Base-by-base conservation (phyloP, 2,797 vertebrate genomes). In the Pachyuromys duprasi region DNA sequence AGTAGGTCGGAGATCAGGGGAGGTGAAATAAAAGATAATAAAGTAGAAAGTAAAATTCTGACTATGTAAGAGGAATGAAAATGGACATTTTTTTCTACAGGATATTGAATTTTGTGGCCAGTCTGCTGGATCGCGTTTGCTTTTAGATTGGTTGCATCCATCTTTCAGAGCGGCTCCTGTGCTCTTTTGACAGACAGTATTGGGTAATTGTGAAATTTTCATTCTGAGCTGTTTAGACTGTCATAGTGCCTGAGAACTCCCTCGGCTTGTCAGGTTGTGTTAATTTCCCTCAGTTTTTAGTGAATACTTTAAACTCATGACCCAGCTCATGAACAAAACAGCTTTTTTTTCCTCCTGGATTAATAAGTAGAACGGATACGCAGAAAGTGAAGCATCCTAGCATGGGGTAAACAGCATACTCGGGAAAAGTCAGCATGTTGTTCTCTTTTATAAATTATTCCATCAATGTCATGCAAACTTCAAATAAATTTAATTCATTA, bases 251-350 rank as follows among this genome's bases (percentile, higher is more conserved):
- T 63, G 63, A 86, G 92, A 94, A 60, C 81, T 81, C 90, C 91
- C 53, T n/a, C 24, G 55, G 82, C 36, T 89, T 62, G 36, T 90
- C 91, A 78, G 67, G 53, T 20, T 94, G 49, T 67, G 55, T 90
- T 90, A 49, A 88, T 94, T 90, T 62, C 81, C 53, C 39, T 74
- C 62, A 55, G 72, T 95, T 89, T 89, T 90, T 55, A 80, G 31
- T 74, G 82, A 93, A n/a, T 91, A 69, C 57, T 93, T 96, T 96
- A 87, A 94, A 91, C 53, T 93, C 75, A 88, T 92, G 75, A 88
- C 70, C 82, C 36, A 87, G 91, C 62, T 94, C 70, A 20, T 49
- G n/a, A 65, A 63, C 8, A 92, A 0, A 87, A 31, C 33, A 89
- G 36, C 6, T 13, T 60, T 90, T 69, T 33, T 86, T 67, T 90